These are phyloP conservation scores for Drosophila nebulosa DNA, from an alignment of 1,140 invertebrate species.

Conservation along the genomic window DNA sequence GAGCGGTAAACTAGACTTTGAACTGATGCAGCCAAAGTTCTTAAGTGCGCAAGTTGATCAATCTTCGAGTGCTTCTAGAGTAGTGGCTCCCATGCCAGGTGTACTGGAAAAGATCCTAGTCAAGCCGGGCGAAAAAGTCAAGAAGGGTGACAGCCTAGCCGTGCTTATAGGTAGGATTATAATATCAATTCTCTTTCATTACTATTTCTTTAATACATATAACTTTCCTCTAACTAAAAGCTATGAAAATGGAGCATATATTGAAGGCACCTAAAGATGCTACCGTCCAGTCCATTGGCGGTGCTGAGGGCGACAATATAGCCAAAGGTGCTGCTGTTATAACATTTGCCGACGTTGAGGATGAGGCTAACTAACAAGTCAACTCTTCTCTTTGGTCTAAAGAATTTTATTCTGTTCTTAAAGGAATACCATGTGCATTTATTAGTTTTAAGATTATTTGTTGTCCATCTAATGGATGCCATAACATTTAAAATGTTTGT, in stretches of 20 bases:
- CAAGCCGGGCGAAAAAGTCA: slow-evolving; percentile 88
- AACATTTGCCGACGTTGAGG: slow-evolving; percentile 81
- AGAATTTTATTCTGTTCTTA: slow-evolving; percentile 25
- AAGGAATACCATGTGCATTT: slow-evolving; percentile 57
- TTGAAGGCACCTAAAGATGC: slow-evolving; percentile 91
- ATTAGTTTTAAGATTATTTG: slow-evolving; percentile 57
- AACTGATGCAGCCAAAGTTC: slow-evolving; percentile 81
- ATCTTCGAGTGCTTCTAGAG: slow-evolving; percentile 44
- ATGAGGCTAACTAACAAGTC: slow-evolving; percentile 20
- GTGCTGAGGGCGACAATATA: slow-evolving; percentile 91
- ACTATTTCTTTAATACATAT: neutral
- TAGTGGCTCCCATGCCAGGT: slow-evolving; percentile 95
- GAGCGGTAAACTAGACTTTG: slow-evolving; percentile 64
- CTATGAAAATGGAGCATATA: slow-evolving; percentile 99
- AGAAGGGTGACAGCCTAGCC: slow-evolving; percentile 88
- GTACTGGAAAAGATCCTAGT: slow-evolving; percentile 96
- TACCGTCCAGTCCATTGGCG: slow-evolving; percentile 87
- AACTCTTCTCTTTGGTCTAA: slow-evolving; percentile 53
- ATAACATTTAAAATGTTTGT: slow-evolving; percentile 40
- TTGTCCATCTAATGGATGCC: slow-evolving; percentile 55
- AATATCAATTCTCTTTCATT: neutral
- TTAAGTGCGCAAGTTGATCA: slow-evolving; percentile 68
- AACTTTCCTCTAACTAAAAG: slow-evolving; percentile 75
- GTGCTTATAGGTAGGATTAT: slow-evolving; percentile 85
- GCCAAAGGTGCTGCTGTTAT: slow-evolving; percentile 87